A percentile compares a stretch with the other conserved stretches of the same genome.
phyloP scores from a whole-genome alignment of 2,113 vertebrate genomes.

The Tragelaphus strepsiceros region DNA sequence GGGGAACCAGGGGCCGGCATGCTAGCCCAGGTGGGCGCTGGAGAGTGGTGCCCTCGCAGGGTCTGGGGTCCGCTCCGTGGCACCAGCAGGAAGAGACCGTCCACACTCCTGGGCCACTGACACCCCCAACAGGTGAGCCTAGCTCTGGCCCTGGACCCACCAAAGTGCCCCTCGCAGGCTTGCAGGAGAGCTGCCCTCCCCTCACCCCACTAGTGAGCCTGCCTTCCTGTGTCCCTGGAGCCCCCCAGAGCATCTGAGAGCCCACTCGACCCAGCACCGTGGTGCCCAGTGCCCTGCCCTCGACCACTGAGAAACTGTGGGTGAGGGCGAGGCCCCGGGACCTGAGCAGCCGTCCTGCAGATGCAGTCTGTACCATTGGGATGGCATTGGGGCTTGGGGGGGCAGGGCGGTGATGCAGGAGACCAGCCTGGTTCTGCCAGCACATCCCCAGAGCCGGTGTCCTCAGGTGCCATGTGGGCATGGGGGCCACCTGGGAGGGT shows the following conservation, averaged over 20 bases:
- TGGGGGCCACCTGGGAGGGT: neutral
- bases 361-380: accelerated
- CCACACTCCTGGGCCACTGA: accelerated
- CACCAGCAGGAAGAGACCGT: neutral
- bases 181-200: neutral
- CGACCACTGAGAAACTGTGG: neutral
- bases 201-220: neutral
- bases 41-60: neutral
- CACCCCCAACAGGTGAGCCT: accelerated
- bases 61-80: neutral
- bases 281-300: accelerated
- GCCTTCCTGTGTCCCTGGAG: neutral
- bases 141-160: neutral
- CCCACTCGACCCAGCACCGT: neutral
- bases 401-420: accelerated
- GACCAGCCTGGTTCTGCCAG: neutral
- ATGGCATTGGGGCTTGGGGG: neutral
- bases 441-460: accelerated
- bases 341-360: neutral
- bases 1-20: accelerated
- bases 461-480: accelerated
- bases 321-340: neutral
- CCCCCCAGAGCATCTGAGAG: neutral
- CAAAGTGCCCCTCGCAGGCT: neutral
- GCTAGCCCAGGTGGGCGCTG: accelerated